Evolutionary conservation across 2,888 invertebrate genomes (phyloP), one percentile per base, ranked within the genome.

Genomic region (Trichopoda pennipes): DNA sequence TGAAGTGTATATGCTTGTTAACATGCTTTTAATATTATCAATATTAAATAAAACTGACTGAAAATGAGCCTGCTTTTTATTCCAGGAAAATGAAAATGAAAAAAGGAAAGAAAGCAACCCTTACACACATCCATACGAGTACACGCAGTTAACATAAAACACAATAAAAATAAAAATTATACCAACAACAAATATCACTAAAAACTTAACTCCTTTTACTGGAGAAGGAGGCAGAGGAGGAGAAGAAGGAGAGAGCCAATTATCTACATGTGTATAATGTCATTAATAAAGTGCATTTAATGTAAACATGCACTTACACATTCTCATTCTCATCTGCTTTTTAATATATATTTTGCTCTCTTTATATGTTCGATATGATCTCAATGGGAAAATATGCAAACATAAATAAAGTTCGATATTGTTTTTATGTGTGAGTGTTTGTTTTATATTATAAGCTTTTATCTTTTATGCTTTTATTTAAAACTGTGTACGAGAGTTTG

Each of bases 1-100:
- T 38, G 60, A 28, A 32, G 23, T 55, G 17, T 53, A 19, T 47
- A 61, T 47, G 44, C 55, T 63, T 74, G 79, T 75, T 61, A 75
- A 75, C 75, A 80, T 49, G 74, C 69, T 70, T 75, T 80, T 75
- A 75, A 70, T 69, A 75, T 70, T 68, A 70, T 70, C 80, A 75
- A 75, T 75, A 73, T 73, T 42, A 79, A 63, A 51, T 47, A 53
- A 63, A 38, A 47, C 10, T 53, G 9, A 9, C 28, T 32, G 44
- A n/a, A 32, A 12, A 19, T 17, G 16, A 68, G 17, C 17, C 23
- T 38, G 47, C 12, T 68, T 10, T 17, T 14, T 47, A 38, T 16
- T 42, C 28, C 10, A 61, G 42, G 47, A 8, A 35, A 32, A 51
- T 12, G 1, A 47, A n/a, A 44, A 47, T 7, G n/a, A 51, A 58